Base-by-base conservation (phyloP, 1,140 invertebrate genomes). In the Anoplolepis gracilipes region DNA sequence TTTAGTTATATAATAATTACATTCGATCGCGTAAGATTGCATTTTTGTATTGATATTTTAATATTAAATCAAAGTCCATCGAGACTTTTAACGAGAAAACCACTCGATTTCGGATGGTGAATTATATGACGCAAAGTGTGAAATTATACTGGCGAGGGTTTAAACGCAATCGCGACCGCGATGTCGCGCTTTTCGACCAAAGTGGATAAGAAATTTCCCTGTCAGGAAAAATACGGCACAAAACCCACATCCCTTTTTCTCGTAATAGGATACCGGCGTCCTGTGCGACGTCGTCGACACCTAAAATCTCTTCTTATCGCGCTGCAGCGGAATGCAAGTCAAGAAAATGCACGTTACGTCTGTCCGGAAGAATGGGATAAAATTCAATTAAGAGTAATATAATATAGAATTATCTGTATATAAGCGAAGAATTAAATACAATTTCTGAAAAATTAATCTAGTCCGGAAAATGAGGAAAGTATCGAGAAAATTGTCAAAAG, bases 301-400 rank as follows among this genome's bases (percentile, higher is more conserved):
- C 28, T 28, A 53, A 33, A 72, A 72, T 53, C 69, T 13, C 28
- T 49, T 70, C 67, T 72, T 72, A 55, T 72, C 69, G 28, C 46
- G 46, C 36, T 22, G 64, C 36, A 22, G 64, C 33, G 64, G 33
- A 11, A 30, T 30, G 69, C 25, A 30, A 70, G 13, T 16, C 4
- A 69, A 70, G 46, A 19, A 8, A 49, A 49, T 5, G 46, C 25
- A 39, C 10, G 19, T 64, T 28, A n/a, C 61, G 61, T 64, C 61
- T 36, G 61, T 7, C 16, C 28, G 13, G 25, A 30, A 42, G 33
- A 4, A 70, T n/a, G 13, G 28, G 53, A 8, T 28, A 5, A 28
- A 28, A 62, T 61, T 61, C 5, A 61, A 61, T 28, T 57, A 57
- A 22, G n/a, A 57, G 7, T 57, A n/a, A 57, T 22, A 57, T 5